Evolutionary conservation across 2,113 vertebrate species (phyloP).

Genomic region (Engraulis encrasicolus): DNA sequence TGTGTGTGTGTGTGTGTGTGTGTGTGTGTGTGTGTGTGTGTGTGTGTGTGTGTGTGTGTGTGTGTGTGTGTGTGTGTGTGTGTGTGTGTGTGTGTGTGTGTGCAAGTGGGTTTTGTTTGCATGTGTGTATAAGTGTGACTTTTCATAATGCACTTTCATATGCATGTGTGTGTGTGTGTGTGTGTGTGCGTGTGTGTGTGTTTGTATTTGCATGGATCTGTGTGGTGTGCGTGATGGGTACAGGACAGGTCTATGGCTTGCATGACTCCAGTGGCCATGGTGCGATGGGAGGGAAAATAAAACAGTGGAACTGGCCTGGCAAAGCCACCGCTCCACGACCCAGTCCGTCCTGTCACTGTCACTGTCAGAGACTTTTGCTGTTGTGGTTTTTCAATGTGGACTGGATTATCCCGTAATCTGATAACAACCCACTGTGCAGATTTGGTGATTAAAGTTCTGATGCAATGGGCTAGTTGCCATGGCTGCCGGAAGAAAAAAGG

Average conservation of each 20-base stretch:
- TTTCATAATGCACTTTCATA: too few species aligned
- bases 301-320: not conserved
- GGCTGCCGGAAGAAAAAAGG: constrained; percentile 57
- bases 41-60: constrained; percentile 23
- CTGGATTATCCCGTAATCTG: constrained; percentile 73
- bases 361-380: constrained; percentile 30
- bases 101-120: not conserved
- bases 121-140: not conserved
- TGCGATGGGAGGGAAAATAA: constrained; percentile 11
- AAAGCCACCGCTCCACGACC: not conserved
- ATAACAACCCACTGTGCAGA: constrained; percentile 71
- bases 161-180: constrained; percentile 8
- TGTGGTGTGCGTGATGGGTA: constrained; percentile 24
- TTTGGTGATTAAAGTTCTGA: constrained; percentile 66
- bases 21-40: constrained; percentile 21
- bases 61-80: constrained; percentile 29
- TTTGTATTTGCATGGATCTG: too few species aligned
- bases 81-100: constrained; percentile 24
- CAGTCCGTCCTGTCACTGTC: too few species aligned
- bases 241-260: not conserved
- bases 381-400: constrained; percentile 67
- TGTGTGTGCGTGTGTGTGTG: constrained; percentile 20
- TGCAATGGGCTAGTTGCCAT: constrained; percentile 68
- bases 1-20: constrained; percentile 22
- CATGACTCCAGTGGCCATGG: not conserved